Percentiles rank a stretch among this genome's conserved stretches.
Evolutionary conservation across 2,888 invertebrate species (phyloP).

Genomic region (Diarsia rubi): DNA sequence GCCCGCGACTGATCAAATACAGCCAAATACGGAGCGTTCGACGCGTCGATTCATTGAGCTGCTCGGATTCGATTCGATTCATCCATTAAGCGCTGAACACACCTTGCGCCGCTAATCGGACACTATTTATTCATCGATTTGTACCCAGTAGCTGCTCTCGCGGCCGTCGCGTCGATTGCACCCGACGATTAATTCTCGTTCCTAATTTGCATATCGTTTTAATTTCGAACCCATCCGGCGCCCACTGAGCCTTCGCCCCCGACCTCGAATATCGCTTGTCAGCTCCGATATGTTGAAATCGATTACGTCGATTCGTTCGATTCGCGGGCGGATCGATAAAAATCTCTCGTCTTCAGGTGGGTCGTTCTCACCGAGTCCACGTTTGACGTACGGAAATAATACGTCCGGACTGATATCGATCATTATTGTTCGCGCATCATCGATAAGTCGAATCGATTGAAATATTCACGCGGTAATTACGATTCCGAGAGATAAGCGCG

Average conservation of each 20-base stretch:
- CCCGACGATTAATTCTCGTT: conserved; percentile 85
- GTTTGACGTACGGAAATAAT: conserved; percentile 85
- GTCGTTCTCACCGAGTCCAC: conserved; percentile 74
- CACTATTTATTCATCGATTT: conserved; percentile 88
- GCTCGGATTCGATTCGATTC: conserved; percentile 81
- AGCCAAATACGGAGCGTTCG: conserved; percentile 78
- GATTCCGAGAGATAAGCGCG: conserved; percentile 83
- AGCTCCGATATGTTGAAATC: conserved; percentile 86
- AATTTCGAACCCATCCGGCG: conserved; percentile 89
- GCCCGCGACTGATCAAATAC: conserved; percentile 77
- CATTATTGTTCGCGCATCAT: conserved; percentile 86
- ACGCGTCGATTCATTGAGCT: conserved; percentile 80
- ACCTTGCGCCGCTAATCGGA: conserved; percentile 84
- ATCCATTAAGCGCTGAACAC: conserved; percentile 82
- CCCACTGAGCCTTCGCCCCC: conserved; percentile 85
- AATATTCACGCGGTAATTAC: conserved; percentile 89
- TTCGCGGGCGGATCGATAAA: conserved; percentile 81
- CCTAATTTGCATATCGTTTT: conserved; percentile 89
- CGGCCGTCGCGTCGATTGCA: conserved; percentile 85
- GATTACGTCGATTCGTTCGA: conserved; percentile 84
- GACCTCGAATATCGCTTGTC: conserved; percentile 86
- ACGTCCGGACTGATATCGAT: conserved; percentile 80
- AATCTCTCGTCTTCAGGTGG: conserved; percentile 79
- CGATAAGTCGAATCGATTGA: conserved; percentile 86
- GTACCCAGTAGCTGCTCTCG: conserved; percentile 85